These are phyloP conservation scores for Chaenodraco wilsoni DNA, from an alignment of 2,797 vertebrate genomes.

Conservation along the genomic window DNA sequence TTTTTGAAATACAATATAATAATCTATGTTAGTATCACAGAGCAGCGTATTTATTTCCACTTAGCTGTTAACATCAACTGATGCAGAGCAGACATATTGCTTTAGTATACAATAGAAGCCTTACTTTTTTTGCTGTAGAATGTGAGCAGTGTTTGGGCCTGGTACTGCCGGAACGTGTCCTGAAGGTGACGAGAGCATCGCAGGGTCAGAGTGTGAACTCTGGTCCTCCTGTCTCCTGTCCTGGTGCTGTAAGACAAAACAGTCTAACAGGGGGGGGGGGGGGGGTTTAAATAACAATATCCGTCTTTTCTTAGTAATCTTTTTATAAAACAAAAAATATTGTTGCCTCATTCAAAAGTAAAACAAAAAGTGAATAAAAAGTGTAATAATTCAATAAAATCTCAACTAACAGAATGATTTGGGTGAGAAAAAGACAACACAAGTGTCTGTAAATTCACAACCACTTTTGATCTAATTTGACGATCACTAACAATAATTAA, in stretches of 20 bases:
- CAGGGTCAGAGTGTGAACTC: slow-evolving; percentile 81
- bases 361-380: neutral
- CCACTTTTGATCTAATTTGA: neutral
- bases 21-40: neutral
- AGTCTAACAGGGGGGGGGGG: slow-evolving; percentile 54
- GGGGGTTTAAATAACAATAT: no score
- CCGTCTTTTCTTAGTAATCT: neutral
- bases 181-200: slow-evolving; percentile 78
- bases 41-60: neutral
- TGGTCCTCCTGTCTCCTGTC: slow-evolving; percentile 74
- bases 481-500: neutral
- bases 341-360: neutral
- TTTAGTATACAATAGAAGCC: neutral
- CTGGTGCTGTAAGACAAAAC: slow-evolving; percentile 77
- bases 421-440: neutral
- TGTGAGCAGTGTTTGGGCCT: slow-evolving; percentile 83
- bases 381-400: neutral
- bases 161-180: slow-evolving; percentile 82
- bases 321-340: neutral
- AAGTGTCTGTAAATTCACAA: neutral
- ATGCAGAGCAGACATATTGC: neutral
- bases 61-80: neutral
- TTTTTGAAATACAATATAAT: neutral
- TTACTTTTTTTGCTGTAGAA: slow-evolving; percentile 87
- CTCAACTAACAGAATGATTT: neutral